These are phyloP conservation scores for Diploptera punctata DNA, from an alignment of 2,888 invertebrate species.

Conservation along the genomic window DNA sequence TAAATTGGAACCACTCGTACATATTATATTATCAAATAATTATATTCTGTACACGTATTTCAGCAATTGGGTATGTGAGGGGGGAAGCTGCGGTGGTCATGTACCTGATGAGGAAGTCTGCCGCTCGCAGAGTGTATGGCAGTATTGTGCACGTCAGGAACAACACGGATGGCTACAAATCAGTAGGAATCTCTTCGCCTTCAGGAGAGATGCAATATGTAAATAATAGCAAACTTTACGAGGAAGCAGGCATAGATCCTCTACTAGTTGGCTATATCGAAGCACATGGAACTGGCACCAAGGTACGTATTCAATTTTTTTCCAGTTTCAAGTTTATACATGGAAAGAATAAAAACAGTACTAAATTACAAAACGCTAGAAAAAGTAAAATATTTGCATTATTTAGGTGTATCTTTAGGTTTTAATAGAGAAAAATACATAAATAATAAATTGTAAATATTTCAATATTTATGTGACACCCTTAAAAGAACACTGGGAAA, in stretches of 20 bases:
- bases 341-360: too few relatives aligned
- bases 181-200: constrained; percentile 88
- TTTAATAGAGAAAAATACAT: too few relatives aligned
- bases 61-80: constrained; percentile 86
- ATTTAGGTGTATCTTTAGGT: too few relatives aligned
- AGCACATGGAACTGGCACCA: constrained; percentile 98
- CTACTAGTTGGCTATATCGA: constrained; percentile 89
- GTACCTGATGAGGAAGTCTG: constrained; percentile 78
- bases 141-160: constrained; percentile 85
- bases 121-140: constrained; percentile 83
- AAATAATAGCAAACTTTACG: constrained; percentile 85
- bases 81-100: constrained; percentile 87
- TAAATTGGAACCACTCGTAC: too few relatives aligned
- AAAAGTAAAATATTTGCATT: too few relatives aligned
- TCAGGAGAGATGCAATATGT: constrained; percentile 79
- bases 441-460: too few relatives aligned
- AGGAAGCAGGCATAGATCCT: constrained; percentile 82
- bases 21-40: too few relatives aligned
- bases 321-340: background rate
- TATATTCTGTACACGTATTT: too few relatives aligned
- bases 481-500: too few relatives aligned
- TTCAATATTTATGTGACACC: too few relatives aligned
- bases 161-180: constrained; percentile 93
- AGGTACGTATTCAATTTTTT: constrained; percentile 58
- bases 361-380: too few relatives aligned